Evolutionary conservation across 2,888 invertebrate genomes (phyloP), one percentile per base, ranked within the genome.

Genomic region (Eubasilissa splendida): DNA sequence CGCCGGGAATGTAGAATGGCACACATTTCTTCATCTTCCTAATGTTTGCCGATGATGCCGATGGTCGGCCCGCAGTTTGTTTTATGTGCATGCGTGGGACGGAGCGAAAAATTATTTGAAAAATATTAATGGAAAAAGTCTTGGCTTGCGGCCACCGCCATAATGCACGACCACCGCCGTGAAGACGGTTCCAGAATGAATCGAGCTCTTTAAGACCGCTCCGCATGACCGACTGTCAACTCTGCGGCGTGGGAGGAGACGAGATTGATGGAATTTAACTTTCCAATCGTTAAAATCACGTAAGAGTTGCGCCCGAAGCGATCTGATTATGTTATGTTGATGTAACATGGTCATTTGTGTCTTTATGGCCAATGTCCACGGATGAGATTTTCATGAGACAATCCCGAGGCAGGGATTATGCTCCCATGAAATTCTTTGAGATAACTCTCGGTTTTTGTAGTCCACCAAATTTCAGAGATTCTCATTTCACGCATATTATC

Each of bases 41-140:
- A 22, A 4, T 53, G 22, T 22, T 54, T 52, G 52, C 54, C 53
- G 54, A 54, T 11, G 12, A 53, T 14, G 52, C 8, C 53, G 11
- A 53, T 54, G 70, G 31, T 52, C 50, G 54, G 71, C 54, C 42
- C n/a, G 58, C n/a, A 4, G 58, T 74, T 74, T 53, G 71, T 74
- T 74, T 74, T 74, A 59, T 74, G 74, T 58, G 59, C 54, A 12
- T 42, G 58, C 74, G 74, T 59, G 74, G 74, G 58, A 14, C 58
- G 42, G 74, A 7, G 42, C n/a, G 73, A 59, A 74, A 63, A 74
- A 59, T 74, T 14, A 5, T 58, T 50, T 42, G 59, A 59, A 42
- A 42, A 74, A 74, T 59, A 59, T 74, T 74, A n/a, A 42, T 58
- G 5, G 14, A 74, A 74, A 74, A 58, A 74, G 12, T 50, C 31